Evolutionary conservation across 2,888 invertebrate genomes (phyloP).

Genomic region (Apotomis capreana): DNA sequence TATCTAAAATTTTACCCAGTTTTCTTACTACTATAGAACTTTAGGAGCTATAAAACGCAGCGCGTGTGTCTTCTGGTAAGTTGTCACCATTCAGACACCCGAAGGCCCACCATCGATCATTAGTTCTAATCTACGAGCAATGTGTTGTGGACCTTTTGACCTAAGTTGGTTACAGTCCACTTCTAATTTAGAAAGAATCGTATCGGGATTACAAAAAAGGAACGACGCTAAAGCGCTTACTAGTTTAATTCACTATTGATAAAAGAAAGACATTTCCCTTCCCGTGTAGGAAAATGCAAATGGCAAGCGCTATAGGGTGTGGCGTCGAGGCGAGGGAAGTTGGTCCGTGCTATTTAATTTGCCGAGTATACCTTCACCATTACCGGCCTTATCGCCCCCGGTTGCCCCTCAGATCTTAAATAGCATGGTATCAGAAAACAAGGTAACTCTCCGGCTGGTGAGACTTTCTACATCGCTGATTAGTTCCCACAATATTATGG

Average conservation of each 20-base stretch:
- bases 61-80: too few relatives aligned
- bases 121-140: too few relatives aligned
- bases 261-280: conserved; percentile 48
- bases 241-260: conserved; percentile 43
- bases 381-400: conserved; percentile 65
- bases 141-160: too few relatives aligned
- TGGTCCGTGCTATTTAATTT: conserved; percentile 72
- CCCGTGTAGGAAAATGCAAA: conserved; percentile 64
- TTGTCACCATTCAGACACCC: too few relatives aligned
- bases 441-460: too few relatives aligned
- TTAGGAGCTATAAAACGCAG: too few relatives aligned
- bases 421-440: conserved; percentile 53
- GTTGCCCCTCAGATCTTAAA: conserved; percentile 65
- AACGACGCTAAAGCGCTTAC: conserved; percentile 22
- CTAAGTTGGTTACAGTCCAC: too few relatives aligned
- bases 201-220: conserved; percentile 12
- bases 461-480: too few relatives aligned
- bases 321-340: conserved; percentile 53
- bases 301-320: conserved; percentile 58
- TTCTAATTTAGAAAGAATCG: neutral
- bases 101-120: too few relatives aligned
- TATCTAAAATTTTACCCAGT: too few relatives aligned
- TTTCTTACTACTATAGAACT: too few relatives aligned
- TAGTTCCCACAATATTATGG: too few relatives aligned
- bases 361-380: conserved; percentile 63